Percentiles rank a stretch among this genome's conserved stretches.
Evolutionary conservation across 1,140 invertebrate species (phyloP).

Genomic region (Periplaneta americana): DNA sequence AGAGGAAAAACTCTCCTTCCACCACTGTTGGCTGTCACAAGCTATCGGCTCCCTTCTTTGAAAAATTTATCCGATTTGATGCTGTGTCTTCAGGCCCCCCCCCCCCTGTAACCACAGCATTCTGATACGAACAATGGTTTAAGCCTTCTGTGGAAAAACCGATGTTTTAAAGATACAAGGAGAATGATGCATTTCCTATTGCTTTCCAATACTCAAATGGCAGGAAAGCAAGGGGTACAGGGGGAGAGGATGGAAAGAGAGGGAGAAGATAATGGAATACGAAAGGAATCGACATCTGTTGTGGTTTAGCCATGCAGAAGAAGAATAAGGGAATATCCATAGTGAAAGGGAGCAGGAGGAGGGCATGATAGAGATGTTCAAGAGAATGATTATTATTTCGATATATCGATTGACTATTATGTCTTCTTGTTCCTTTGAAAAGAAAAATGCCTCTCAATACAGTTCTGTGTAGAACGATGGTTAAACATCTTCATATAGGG

Average conservation of each 20-base stretch:
- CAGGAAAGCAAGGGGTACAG: background rate
- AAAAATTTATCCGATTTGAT: background rate
- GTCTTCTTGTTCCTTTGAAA: background rate
- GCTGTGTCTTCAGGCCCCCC: background rate
- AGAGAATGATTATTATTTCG: conserved; percentile 10
- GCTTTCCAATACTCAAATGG: conserved; percentile 12
- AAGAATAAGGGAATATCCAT: background rate
- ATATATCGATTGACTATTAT: conserved; percentile 9
- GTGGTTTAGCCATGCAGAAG: conserved; percentile 8
- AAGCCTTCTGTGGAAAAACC: background rate
- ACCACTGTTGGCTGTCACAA: no score
- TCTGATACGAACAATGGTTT: background rate
- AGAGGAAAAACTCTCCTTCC: no score
- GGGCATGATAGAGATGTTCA: background rate
- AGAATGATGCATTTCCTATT: conserved; percentile 10
- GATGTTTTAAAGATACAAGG: background rate
- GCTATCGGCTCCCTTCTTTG: background rate
- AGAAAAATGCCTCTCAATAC: background rate
- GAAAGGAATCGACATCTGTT: conserved; percentile 10
- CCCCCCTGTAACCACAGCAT: background rate
- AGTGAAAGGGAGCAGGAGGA: background rate
- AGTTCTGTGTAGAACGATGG: background rate
- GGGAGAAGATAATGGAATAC: conserved; percentile 3
- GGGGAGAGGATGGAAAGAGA: background rate
- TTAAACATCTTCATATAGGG: background rate